phyloP scores from a whole-genome alignment of 2,113 vertebrate genomes.

The Felis catus region F.catus_Fca126_mat1.0 CM031411.1:40427501-40428000 shows the following conservation, averaged over 20 bases:
- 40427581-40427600: constrained; percentile 36
- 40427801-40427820: neutral
- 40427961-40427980: neutral
- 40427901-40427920: neutral
- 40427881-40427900: neutral
- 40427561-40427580: neutral
- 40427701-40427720: neutral
- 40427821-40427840: neutral
- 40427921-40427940: constrained; percentile 35
- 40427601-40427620: neutral
- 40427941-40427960: neutral
- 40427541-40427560: neutral
- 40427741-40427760: neutral
- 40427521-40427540: neutral
- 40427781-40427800: neutral
- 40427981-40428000: constrained; percentile 21
- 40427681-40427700: constrained; percentile 7
- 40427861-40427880: constrained; percentile 9
- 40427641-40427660: neutral
- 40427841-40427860: neutral
- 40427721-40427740: neutral
- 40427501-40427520: neutral
- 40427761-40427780: neutral
- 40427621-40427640: neutral
- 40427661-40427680: constrained; percentile 1